phyloP scores from a whole-genome alignment of 1,140 invertebrate species.

The Apis florea region DNA sequence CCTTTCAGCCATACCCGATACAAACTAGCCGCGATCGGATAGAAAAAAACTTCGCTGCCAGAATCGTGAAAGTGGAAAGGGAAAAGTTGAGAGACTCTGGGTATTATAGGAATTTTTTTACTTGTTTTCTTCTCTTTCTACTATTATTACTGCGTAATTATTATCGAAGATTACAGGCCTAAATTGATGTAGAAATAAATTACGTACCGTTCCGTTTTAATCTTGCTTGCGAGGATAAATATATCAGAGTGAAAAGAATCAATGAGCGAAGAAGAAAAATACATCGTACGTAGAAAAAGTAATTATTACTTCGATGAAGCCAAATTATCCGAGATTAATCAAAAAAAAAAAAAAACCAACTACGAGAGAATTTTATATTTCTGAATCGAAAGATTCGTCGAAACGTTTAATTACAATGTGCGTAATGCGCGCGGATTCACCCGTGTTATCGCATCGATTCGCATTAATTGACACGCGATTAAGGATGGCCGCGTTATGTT shows the following conservation, averaged over 20 bases:
- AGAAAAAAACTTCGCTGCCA: not conserved
- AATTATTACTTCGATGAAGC: too few relatives aligned
- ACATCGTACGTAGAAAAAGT: too few relatives aligned
- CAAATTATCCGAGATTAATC: too few relatives aligned
- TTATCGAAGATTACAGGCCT: not conserved
- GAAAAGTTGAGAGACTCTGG: not conserved
- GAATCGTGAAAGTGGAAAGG: too few relatives aligned
- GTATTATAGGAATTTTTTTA: not conserved
- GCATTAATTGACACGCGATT: constrained; percentile 4
- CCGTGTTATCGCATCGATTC: too few relatives aligned
- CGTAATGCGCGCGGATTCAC: not conserved
- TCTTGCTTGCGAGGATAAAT: too few relatives aligned
- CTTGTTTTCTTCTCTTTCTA: not conserved
- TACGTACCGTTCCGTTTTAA: too few relatives aligned
- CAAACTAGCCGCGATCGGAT: not conserved
- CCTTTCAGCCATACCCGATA: constrained; percentile 28
- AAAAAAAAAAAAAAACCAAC: too few relatives aligned
- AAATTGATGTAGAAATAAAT: not conserved
- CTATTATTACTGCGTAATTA: not conserved
- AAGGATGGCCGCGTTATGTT: not conserved
- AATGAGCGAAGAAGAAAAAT: too few relatives aligned
- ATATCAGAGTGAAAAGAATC: too few relatives aligned
- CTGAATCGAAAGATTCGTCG: not conserved
- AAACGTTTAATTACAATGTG: not conserved
- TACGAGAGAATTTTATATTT: not conserved